phyloP scores from a whole-genome alignment of 2,797 vertebrate genomes.

The Galaxias olidus region DNA sequence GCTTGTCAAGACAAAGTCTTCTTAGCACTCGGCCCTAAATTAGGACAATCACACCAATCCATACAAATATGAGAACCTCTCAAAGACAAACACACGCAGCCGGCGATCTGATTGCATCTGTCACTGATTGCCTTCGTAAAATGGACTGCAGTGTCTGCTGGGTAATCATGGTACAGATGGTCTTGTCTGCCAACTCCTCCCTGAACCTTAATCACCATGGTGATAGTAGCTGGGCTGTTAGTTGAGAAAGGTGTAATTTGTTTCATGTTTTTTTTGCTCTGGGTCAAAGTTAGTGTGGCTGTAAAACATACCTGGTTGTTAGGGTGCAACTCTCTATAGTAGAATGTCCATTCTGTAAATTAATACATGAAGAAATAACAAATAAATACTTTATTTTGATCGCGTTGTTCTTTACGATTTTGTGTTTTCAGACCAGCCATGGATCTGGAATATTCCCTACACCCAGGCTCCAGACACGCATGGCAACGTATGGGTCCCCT shows the following conservation, averaged over 20 bases:
- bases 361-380: neutral
- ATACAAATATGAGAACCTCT: too few species aligned
- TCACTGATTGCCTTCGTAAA: neutral
- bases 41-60: too few species aligned
- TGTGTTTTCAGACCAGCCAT: slow-evolving; percentile 84
- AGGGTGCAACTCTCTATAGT: too few species aligned
- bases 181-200: neutral
- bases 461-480: slow-evolving; percentile 88
- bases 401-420: slow-evolving; percentile 19
- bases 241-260: neutral
- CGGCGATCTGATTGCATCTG: neutral
- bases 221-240: slow-evolving; percentile 1
- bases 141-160: neutral
- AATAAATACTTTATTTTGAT: neutral
- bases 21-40: neutral
- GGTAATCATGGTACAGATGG: slow-evolving; percentile 8
- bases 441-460: slow-evolving; percentile 98
- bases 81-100: too few species aligned
- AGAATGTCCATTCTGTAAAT: too few species aligned
- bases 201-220: slow-evolving; percentile 33
- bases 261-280: neutral
- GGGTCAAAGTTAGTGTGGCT: neutral
- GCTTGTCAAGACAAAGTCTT: neutral
- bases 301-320: neutral
- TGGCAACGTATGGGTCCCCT: slow-evolving; percentile 93